Evolutionary conservation across 2,888 invertebrate genomes (phyloP).

Genomic region (Cancer borealis): DNA sequence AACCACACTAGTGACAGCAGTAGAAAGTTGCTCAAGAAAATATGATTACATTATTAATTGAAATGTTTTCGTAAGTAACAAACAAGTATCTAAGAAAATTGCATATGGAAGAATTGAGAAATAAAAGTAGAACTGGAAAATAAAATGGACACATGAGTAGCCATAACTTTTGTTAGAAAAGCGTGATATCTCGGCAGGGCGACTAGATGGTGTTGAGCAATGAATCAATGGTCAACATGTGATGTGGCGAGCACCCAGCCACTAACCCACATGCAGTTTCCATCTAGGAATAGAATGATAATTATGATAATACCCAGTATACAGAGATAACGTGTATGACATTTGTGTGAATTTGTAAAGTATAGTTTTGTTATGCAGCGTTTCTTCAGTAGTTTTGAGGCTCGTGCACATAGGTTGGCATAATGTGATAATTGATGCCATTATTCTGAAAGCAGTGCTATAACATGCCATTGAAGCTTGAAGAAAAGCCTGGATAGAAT

Average conservation of each 20-base stretch:
- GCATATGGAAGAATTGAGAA: no score
- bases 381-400: not conserved
- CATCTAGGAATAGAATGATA: not conserved
- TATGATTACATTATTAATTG: not conserved
- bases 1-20: not conserved
- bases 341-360: not conserved
- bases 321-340: not conserved
- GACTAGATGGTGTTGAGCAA: not conserved
- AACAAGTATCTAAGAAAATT: not conserved
- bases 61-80: not conserved
- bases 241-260: not conserved
- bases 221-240: not conserved
- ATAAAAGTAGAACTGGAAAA: not conserved
- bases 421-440: not conserved
- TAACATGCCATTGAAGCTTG: conserved; percentile 9
- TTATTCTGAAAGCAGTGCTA: not conserved
- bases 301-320: not conserved
- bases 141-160: not conserved
- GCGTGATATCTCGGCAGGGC: not conserved
- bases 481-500: not conserved
- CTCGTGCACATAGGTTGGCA: not conserved
- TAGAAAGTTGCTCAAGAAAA: not conserved
- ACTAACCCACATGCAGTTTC: not conserved
- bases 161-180: not conserved
- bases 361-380: not conserved